Evolutionary conservation across 2,888 invertebrate species (phyloP), one percentile per base, ranked within the genome.

Genomic region (Branchipolynoe longqiensis): DNA sequence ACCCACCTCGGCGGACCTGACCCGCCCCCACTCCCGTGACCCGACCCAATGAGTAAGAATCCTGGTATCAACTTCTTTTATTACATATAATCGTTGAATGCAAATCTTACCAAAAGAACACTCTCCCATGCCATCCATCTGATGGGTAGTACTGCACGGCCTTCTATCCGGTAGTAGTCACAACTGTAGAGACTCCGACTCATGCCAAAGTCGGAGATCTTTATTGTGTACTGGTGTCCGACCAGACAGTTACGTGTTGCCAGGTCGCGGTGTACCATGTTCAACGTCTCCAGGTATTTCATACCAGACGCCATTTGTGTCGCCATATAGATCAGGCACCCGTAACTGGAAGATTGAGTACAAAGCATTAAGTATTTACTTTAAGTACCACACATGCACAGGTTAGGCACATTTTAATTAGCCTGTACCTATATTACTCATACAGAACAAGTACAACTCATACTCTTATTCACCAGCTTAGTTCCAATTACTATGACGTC

Each of bases 41-140:
- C n/a, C n/a, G n/a, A n/a, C n/a, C n/a, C n/a, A n/a, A n/a, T n/a
- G n/a, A n/a, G n/a, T n/a, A n/a, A n/a, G n/a, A n/a, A n/a, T n/a
- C n/a, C n/a, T n/a, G n/a, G n/a, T n/a, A n/a, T n/a, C n/a, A n/a
- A n/a, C n/a, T n/a, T n/a, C n/a, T n/a, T n/a, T n/a, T n/a, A n/a
- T n/a, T n/a, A n/a, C n/a, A n/a, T n/a, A n/a, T n/a, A n/a, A n/a
- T n/a, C n/a, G n/a, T n/a, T n/a, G n/a, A n/a, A n/a, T n/a, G n/a
- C n/a, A n/a, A n/a, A n/a, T 85, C 88, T 89, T 86, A 94, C 93
- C 91, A 93, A 88, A 88, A 97, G 95, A 86, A 97, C 95, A 0
- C 96, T 96, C 93, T 97, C 97, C 97, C 97, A 97, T 0, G 97
- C 96, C 95, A 97, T 97, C 97, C 97, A 97, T 78, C 98, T 95